Evolutionary conservation across 1,140 invertebrate genomes (phyloP), one percentile per base, ranked within the genome.

Genomic region (Drosophila elegans): DNA sequence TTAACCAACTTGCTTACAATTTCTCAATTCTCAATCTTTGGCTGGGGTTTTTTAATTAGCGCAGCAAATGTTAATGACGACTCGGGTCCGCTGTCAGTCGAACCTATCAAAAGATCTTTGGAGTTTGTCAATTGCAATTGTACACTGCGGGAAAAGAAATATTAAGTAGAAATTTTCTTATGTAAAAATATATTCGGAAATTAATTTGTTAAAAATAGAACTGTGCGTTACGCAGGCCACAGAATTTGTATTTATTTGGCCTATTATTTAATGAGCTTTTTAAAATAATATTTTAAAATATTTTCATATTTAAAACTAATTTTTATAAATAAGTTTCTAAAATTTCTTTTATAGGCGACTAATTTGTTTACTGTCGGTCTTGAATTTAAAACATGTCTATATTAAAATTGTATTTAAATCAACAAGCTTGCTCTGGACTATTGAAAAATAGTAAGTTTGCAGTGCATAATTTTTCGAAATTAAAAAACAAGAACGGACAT

Each of bases 41-140:
- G 38, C 46, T 53, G 45, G 7, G 36, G 36, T 46, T 67, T 84
- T 85, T 85, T 82, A 81, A 86, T 85, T 85, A 85, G 60, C 74
- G 27, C 52, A 46, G 55, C 78, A 78, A 74, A 78, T 85, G 74
- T 55, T 74, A 74, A 78, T 67, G 62, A 66, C 54, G 42, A 54
- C 48, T 45, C 36, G 39, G 44, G 46, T 29, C 59, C 25, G 72
- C 60, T 77, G 64, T 71, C 74, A 62, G 66, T 59, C 13, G 38
- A 48, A 46, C 38, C 45, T 45, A 71, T 71, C 51, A 69, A 71
- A 71, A 57, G 27, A 49, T 41, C 46, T 51, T 39, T 12, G 55
- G 46, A 39, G 34, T 52, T 49, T 46, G 38, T 46, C 61, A 69
- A 69, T 66, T 66, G 66, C 52, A 52, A 44, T 44, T 12, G 7